Evolutionary conservation across 2,113 vertebrate species (phyloP), one percentile per base, ranked within the genome.

Genomic region (Phasianus colchicus): DNA sequence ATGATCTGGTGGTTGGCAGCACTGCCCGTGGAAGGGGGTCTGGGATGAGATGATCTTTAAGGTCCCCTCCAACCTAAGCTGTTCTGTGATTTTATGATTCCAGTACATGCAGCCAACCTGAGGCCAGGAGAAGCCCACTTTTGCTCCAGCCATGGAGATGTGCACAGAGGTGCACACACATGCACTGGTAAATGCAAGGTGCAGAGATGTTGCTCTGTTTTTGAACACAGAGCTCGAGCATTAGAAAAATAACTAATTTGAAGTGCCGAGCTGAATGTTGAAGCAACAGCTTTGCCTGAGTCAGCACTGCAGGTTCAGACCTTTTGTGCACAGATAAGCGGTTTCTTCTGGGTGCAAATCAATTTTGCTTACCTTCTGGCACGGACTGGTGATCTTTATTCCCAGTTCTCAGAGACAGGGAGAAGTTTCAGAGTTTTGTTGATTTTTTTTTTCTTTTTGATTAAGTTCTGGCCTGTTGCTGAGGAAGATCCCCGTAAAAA

Each of bases 111-210:
- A 71, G 60, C 57, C 1, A 3, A 24, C 15, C 57, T 22, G 3
- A 0, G 1, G 25, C 30, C 21, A 5, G 54, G 61, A 83, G 57
- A 74, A 78, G 38, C 19, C 32, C 25, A 13, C 25, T 70, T 7
- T 2, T 1, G 13, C 36, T 66, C 58, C 79, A n/a, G 15, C 10
- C 55, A 25, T 0, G 0, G 64, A 32, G 21, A 74, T 0, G 0
- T 10, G 38, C 11, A n/a, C 29, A 30, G 25, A 29, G 0, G 1
- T 20, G 6, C 5, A 5, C 0, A 2, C 1, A 15, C 50, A 20
- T 0, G 0, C 16, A 19, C 13, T 20, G 34, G 29, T 36, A 30
- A 1, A 1, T 4, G 34, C 34, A 29, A 20, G 16, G 20, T 16
- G 29, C 10, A 15, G 32, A 72, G 40, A 20, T 34, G 55, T 2